phyloP scores from a whole-genome alignment of 2,113 vertebrate genomes.

The Amblyopsis rosae region DNA sequence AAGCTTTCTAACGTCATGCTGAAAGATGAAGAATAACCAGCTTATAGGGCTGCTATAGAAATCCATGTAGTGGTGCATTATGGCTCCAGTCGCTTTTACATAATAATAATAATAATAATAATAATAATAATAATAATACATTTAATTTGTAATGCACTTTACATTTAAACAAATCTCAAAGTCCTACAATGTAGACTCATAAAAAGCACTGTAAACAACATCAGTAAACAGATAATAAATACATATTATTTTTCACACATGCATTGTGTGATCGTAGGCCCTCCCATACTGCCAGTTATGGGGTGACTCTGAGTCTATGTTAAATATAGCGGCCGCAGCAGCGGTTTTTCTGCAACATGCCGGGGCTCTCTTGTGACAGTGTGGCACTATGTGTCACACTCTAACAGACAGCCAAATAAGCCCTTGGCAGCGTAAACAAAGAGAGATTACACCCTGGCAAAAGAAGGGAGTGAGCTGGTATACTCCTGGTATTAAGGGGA shows the following conservation, averaged over 20 bases:
- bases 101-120: too few species aligned
- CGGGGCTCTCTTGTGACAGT: conserved; percentile 67
- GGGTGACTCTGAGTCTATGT: conserved; percentile 47
- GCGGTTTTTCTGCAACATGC: conserved; percentile 61
- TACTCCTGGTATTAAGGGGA: conserved; percentile 54
- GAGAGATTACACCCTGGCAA: conserved; percentile 80
- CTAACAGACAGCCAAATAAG: conserved; percentile 81
- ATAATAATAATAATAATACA: too few species aligned
- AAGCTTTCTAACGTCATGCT: conserved; percentile 23
- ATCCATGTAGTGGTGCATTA: conserved; percentile 1
- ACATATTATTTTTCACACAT: background rate
- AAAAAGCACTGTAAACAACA: too few species aligned
- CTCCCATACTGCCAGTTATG: conserved; percentile 64
- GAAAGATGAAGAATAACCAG: conserved; percentile 44
- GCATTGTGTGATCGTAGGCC: conserved; percentile 64
- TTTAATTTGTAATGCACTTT: too few species aligned
- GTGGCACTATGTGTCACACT: conserved; percentile 72
- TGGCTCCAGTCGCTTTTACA: conserved; percentile 50
- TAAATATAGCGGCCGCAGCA: conserved; percentile 63
- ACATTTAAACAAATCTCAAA: too few species aligned
- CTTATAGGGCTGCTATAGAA: conserved; percentile 38
- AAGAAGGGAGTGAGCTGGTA: conserved; percentile 69
- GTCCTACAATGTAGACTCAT: too few species aligned
- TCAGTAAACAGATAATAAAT: too few species aligned
- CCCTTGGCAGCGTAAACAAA: conserved; percentile 80